Evolutionary conservation across 1,140 invertebrate genomes (phyloP), one percentile per base, ranked within the genome.

Genomic region (Drosophila takahashii): DNA sequence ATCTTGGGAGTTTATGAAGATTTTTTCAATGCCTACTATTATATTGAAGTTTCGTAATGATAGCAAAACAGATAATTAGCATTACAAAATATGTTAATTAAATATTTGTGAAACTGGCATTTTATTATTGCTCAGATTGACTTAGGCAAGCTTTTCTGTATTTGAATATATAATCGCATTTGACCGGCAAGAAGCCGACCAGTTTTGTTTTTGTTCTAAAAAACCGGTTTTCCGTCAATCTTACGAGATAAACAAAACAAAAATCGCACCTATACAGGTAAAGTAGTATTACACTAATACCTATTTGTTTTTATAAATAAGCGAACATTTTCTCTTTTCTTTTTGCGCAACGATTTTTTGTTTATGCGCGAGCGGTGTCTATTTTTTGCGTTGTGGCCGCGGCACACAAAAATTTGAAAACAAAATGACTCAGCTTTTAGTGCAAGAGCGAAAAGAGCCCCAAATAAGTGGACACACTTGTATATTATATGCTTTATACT

Each of bases 371-470:
- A 76, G 32, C 65, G 45, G 50, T 56, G 59, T 77, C 59, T 72
- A 79, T 69, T 77, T 85, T 86, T 85, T 80, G 73, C 79, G 64
- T 61, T 81, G 66, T 72, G 51, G 65, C 58, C 65, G 57, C 67
- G 42, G 58, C 48, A 53, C 27, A 65, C 54, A 66, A 87, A 71
- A 72, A 45, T 76, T 62, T 51, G 27, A 79, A 87, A 87, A 69
- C 69, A 79, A 59, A 72, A 77, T 87, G 78, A 87, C 75, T 79
- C 77, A 86, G 81, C 81, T 69, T 62, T 62, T 37, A 65, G 66
- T 76, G 61, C 65, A 76, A 58, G 53, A 71, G 70, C 37, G 66
- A 61, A 75, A 81, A 78, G 41, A 64, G 52, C 42, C 29, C 61
- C 60, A 62, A 26, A 48, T 65, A 65, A 62, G 27, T 42, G 53